Base-by-base conservation (phyloP, 2,113 vertebrate genomes). In the Thamnophis sirtalis region DNA sequence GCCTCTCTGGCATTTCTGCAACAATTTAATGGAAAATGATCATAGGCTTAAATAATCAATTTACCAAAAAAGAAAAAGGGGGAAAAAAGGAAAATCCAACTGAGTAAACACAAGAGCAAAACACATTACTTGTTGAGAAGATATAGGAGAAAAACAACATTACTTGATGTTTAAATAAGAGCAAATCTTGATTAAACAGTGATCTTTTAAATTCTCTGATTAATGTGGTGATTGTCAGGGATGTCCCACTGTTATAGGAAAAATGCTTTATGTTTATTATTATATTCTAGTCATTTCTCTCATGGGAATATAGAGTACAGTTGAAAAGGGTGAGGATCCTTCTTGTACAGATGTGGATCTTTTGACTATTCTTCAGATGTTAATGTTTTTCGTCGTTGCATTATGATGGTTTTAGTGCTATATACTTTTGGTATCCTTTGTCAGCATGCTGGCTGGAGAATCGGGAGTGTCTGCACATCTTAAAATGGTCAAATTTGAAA, bases 21-120 rank as follows among this genome's bases (percentile, higher is more conserved):
- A 91, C n/a, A 90, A 60, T 68, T 92, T 96, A 95, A 96, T 95
- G 94, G 28, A 89, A 87, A 95, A 96, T 97, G 96, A 96, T 96
- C 95, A 96, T 55, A 87, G 95, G 86, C 94, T 97, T 93, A 95
- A 96, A 96, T 94, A 54, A 19, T 91, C 85, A 89, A 93, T 94
- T 96, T 97, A 96, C 50, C 9, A 56, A 24, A 54, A 43, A 84
- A 60, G 13, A 22, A 58, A 91, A 22, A n/a, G 50, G 84, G 28
- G 2, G 73, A 93, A 8, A 2, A 56, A 22, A 33, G 89, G 87
- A 91, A 89, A 90, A 88, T 94, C 84, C 91, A 92, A 88, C 88
- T 90, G 93, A 84, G 54, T 26, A 94, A 96, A 96, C 89, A 92
- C 22, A 93, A 84, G 93, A 95, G 95, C 49, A 88, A 93, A 95